Percentiles rank a stretch among this genome's conserved stretches.
Evolutionary conservation across 2,888 invertebrate species (phyloP).

Genomic region (Ptychoptera albimana): DNA sequence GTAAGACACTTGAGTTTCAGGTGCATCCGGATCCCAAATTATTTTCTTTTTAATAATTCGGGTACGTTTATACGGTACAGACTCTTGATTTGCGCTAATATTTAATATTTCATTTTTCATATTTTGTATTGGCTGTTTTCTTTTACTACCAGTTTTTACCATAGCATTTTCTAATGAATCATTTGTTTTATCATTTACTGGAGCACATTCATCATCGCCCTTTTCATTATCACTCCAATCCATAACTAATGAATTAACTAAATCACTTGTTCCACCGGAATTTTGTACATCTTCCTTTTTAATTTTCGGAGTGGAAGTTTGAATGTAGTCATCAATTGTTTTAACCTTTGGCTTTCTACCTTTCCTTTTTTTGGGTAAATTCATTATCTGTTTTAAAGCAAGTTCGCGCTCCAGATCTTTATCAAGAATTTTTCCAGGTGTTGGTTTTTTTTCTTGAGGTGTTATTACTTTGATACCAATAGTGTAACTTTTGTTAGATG

Average conservation of each 20-base stretch:
- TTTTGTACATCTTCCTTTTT: conserved; percentile 14
- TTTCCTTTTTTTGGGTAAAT: conserved; percentile 9
- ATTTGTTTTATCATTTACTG: background rate
- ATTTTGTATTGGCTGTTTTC: too few species aligned
- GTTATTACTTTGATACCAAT: conserved; percentile 12
- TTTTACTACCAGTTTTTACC: too few species aligned
- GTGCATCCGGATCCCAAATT: conserved; percentile 49
- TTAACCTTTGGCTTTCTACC: conserved; percentile 10
- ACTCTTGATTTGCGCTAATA: background rate
- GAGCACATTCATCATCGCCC: conserved; percentile 2
- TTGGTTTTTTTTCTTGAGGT: conserved; percentile 14
- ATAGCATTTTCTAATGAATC: background rate
- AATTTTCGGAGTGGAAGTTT: too few species aligned
- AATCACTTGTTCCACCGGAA: conserved; percentile 13
- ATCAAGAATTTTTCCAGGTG: conserved; percentile 8
- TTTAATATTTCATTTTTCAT: too few species aligned
- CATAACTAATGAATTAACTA: conserved; percentile 22
- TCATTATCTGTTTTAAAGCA: conserved; percentile 23
- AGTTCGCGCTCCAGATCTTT: conserved; percentile 23
- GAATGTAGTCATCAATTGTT: background rate
- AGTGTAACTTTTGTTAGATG: conserved; percentile 1
- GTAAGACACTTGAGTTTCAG: conserved; percentile 27
- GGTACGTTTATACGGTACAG: conserved; percentile 23
- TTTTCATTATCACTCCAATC: conserved; percentile 29
- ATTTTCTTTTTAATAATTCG: conserved; percentile 55